phyloP scores from a whole-genome alignment of 2,797 vertebrate species.

The Bradypus variegatus region DNA sequence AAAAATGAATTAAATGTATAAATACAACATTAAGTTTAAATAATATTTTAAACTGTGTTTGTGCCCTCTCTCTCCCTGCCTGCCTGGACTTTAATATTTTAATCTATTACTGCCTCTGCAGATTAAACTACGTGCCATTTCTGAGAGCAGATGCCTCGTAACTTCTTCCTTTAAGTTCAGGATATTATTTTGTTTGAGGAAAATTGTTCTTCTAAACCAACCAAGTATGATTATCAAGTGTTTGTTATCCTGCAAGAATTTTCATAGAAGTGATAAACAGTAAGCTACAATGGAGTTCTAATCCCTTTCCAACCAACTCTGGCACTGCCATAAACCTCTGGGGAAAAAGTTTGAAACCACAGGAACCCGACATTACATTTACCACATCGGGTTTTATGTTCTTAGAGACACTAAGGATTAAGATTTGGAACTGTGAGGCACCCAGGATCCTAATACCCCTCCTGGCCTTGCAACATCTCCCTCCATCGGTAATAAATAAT shows the following conservation, averaged over 20 bases:
- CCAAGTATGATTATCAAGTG: neutral
- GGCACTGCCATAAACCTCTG: neutral
- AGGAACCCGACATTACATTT: slow-evolving; percentile 21
- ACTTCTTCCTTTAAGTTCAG: neutral
- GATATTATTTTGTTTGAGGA: neutral
- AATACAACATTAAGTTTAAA: slow-evolving; percentile 40
- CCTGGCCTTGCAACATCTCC: neutral
- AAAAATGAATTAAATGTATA: slow-evolving; percentile 48
- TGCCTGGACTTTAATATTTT: neutral
- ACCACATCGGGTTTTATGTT: slow-evolving; percentile 37
- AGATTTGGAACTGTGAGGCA: neutral
- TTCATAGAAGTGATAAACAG: slow-evolving; percentile 7
- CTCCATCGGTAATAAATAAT: neutral
- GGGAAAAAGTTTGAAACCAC: slow-evolving; percentile 11
- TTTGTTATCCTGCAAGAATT: slow-evolving; percentile 13
- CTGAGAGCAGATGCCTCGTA: neutral
- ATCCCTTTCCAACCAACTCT: neutral
- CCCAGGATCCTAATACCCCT: neutral
- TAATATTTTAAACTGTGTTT: slow-evolving; percentile 12
- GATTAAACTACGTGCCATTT: neutral
- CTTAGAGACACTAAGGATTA: slow-evolving; percentile 25
- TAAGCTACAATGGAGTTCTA: neutral
- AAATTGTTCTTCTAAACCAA: slow-evolving; percentile 19
- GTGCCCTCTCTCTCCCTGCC: neutral
- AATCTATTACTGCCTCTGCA: neutral